phyloP scores from a whole-genome alignment of 2,113 vertebrate species.

The Myanophis thanlyinensis region DNA sequence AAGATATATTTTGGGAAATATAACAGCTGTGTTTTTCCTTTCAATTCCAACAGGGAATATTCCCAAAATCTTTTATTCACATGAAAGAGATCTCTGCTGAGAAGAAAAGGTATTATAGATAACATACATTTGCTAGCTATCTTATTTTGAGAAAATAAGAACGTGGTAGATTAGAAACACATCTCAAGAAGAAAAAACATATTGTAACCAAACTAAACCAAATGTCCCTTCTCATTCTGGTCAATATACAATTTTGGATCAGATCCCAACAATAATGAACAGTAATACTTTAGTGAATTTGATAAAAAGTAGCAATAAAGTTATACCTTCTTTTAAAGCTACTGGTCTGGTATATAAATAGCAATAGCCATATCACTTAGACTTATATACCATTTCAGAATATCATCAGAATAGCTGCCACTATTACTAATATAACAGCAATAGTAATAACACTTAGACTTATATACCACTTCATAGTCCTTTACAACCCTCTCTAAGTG shows the following conservation, averaged over 20 bases:
- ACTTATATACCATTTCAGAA: too few relatives aligned
- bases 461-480: too few relatives aligned
- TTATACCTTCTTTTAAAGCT: background rate
- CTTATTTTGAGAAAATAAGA: background rate
- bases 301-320: background rate
- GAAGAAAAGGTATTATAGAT: constrained; percentile 80
- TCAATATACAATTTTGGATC: background rate
- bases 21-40: constrained; percentile 16
- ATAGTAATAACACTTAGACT: too few relatives aligned
- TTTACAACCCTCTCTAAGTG: too few relatives aligned
- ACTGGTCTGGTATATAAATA: background rate
- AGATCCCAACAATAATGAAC: too few relatives aligned
- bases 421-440: too few relatives aligned
- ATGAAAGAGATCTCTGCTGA: constrained; percentile 84
- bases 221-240: background rate
- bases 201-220: background rate
- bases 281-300: background rate
- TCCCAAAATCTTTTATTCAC: constrained; percentile 87
- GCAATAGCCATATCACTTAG: too few relatives aligned
- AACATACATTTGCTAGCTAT: background rate
- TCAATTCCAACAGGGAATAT: constrained; percentile 82
- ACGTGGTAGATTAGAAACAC: background rate
- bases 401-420: too few relatives aligned
- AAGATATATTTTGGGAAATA: background rate
- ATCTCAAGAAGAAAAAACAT: background rate